A percentile compares a stretch with the other conserved stretches of the same genome.
Conservation (phyloP, 2,113 vertebrate genomes). For the Podarcis cretensis region DNA sequence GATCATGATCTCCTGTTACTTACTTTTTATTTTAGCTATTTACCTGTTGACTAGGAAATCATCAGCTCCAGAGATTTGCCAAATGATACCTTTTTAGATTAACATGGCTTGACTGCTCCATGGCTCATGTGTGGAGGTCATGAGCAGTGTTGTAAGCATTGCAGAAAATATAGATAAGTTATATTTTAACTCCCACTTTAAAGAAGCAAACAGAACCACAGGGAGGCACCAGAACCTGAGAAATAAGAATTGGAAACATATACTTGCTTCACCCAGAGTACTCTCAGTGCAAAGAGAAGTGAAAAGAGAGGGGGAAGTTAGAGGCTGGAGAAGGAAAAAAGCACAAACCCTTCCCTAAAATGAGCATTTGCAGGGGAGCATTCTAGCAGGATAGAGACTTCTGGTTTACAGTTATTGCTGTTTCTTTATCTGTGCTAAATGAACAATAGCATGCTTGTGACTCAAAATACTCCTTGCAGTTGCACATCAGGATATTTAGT, state of each 20-base stretch:
- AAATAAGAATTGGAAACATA: not conserved
- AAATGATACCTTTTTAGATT: not conserved
- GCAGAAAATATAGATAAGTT: not conserved
- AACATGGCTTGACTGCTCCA: not conserved
- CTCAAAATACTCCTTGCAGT: not conserved
- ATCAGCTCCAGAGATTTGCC: not conserved
- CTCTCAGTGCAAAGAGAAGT: not conserved
- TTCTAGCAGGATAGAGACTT: not conserved
- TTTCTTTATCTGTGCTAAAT: not conserved
- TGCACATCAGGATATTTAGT: not conserved
- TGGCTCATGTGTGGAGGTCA: not conserved
- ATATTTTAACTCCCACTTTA: not conserved
- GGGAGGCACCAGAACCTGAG: not conserved
- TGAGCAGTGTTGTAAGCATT: too few species aligned
- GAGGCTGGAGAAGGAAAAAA: not conserved
- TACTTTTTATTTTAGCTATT: not conserved
- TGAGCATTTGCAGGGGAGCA: not conserved
- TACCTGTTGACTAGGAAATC: not conserved
- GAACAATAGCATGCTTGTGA: not conserved
- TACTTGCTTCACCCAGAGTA: not conserved
- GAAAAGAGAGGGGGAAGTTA: not conserved
- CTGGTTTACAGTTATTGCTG: not conserved
- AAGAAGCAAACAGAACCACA: not conserved
- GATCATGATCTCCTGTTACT: not conserved
- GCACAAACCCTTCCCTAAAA: not conserved